These are phyloP conservation scores for Mormyrus proboscirostris DNA, from an alignment of 2,797 vertebrate genomes.

Conservation along the genomic window DNA sequence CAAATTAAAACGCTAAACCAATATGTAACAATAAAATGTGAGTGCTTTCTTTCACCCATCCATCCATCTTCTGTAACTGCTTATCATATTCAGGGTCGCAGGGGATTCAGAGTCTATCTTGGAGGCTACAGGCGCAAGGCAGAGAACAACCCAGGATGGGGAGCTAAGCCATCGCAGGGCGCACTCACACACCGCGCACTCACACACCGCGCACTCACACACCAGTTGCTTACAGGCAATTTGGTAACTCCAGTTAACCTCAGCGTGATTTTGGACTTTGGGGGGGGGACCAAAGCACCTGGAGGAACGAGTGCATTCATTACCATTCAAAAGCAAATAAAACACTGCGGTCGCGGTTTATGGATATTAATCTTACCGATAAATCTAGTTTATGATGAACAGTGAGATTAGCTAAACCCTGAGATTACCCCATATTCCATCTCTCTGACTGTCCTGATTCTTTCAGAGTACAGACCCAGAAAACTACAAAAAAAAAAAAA, in stretches of 20 bases:
- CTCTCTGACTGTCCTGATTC: conserved; percentile 7
- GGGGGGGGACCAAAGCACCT: background rate
- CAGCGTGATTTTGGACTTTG: background rate
- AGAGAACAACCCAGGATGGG: background rate
- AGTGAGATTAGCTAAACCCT: background rate
- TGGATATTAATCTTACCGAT: background rate
- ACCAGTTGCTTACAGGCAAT: background rate
- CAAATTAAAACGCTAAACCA: background rate
- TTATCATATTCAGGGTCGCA: background rate
- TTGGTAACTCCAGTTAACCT: background rate
- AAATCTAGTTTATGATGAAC: background rate
- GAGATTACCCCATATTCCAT: background rate
- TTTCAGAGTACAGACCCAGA: background rate
- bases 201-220: background rate
- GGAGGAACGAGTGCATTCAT: background rate
- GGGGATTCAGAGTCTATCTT: background rate
- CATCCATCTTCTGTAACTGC: background rate
- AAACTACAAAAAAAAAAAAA: background rate
- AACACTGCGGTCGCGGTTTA: background rate
- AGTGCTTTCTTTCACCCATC: background rate
- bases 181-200: too few relatives aligned
- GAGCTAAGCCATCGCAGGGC: background rate
- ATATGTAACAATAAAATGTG: background rate
- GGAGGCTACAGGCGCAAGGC: background rate
- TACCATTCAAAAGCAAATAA: background rate